phyloP scores from a whole-genome alignment of 92 coral and sea anemone species.

The Actinostola sp. region DNA sequence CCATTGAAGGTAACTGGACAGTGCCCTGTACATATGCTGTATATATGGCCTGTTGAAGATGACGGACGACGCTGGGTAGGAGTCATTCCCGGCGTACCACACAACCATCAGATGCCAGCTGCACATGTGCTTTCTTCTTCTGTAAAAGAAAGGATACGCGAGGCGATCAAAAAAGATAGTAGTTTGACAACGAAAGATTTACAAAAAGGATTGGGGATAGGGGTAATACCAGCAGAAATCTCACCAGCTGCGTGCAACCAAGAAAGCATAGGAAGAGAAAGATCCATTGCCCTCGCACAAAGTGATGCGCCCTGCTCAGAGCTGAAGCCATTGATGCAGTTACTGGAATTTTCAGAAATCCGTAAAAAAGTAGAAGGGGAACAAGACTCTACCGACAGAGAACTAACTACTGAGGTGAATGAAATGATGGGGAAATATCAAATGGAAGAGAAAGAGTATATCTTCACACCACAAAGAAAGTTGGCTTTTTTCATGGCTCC shows the following conservation, averaged over 20 bases:
- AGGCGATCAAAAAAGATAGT: constrained; percentile 25
- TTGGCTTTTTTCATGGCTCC: constrained; percentile 49
- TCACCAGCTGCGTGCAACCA: constrained; percentile 41
- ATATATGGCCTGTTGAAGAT: constrained; percentile 45
- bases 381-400: constrained; percentile 23
- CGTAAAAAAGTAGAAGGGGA: constrained; percentile 22
- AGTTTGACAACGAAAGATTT: constrained; percentile 16
- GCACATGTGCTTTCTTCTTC: constrained; percentile 38
- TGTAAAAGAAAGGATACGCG: constrained; percentile 34
- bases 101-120: constrained; percentile 43
- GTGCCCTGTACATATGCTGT: constrained; percentile 50
- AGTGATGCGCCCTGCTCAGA: constrained; percentile 6
- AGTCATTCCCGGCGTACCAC: constrained; percentile 35
- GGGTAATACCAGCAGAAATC: constrained; percentile 39
- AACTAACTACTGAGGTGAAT: constrained; percentile 17
- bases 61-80: constrained; percentile 55
- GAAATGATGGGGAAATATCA: constrained; percentile 52
- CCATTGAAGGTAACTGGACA: constrained; percentile 24
- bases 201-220: constrained; percentile 41
- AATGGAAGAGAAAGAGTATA: constrained; percentile 49
- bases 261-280: neutral
- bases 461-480: constrained; percentile 34
- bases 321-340: constrained; percentile 21
- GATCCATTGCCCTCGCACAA: neutral
- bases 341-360: constrained; percentile 30